Evolutionary conservation across 92 coral and sea anemone genomes (phyloP).

Genomic region (Galaxea fascicularis): DNA sequence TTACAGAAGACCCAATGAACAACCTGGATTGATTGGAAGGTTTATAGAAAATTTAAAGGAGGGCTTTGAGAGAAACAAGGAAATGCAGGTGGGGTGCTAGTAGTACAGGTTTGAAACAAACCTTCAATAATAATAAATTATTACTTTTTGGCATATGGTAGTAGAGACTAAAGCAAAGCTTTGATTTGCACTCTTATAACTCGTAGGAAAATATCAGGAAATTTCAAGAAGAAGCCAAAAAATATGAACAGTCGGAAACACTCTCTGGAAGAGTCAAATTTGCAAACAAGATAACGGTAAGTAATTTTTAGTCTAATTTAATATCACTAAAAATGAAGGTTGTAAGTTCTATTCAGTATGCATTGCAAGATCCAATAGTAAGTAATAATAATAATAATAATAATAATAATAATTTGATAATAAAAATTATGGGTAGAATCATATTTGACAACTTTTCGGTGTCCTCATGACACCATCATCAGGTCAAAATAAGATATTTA

Average conservation of each 20-base stretch:
- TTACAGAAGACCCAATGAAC: constrained; percentile 82
- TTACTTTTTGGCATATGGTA: neutral
- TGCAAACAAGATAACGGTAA: constrained; percentile 82
- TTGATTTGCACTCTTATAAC: neutral
- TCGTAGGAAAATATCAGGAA: constrained; percentile 91
- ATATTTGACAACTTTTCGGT: too few species aligned
- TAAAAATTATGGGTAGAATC: too few species aligned
- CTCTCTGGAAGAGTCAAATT: constrained; percentile 74
- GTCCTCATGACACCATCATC: too few species aligned
- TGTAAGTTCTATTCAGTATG: too few species aligned
- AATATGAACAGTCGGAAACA: constrained; percentile 89
- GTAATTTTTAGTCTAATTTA: neutral
- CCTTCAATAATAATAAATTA: neutral
- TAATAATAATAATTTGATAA: too few species aligned
- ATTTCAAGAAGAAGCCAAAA: constrained; percentile 90
- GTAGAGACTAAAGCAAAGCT: neutral
- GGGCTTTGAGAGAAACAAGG: constrained; percentile 92
- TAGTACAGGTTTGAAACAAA: neutral
- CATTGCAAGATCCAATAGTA: too few species aligned
- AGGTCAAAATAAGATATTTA: too few species aligned
- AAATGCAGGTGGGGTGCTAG: constrained; percentile 94
- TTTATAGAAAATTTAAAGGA: constrained; percentile 94
- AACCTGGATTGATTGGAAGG: constrained; percentile 90
- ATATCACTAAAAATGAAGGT: too few species aligned
- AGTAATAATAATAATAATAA: too few species aligned